These are phyloP conservation scores for Hypsibius dujardini DNA, from an alignment of 1,140 invertebrate genomes.

Conservation along the genomic window DNA sequence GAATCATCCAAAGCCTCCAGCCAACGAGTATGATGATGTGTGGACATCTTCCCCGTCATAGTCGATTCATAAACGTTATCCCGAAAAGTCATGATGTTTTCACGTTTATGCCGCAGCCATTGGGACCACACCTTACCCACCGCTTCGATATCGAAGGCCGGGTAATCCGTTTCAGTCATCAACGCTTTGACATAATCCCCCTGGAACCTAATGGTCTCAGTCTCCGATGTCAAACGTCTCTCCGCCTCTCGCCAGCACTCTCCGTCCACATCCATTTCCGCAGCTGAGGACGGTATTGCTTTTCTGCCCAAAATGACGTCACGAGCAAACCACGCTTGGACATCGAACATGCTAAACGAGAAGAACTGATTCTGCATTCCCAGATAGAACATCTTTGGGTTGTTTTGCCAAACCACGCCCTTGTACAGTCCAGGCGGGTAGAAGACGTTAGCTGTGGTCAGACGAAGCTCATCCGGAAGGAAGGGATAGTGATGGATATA, in stretches of 20 bases:
- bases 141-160: neutral
- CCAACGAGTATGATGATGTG: neutral
- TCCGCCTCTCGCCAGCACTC: neutral
- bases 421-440: constrained; percentile 21
- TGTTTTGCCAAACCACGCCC: constrained; percentile 21
- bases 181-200: neutral
- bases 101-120: neutral
- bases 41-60: neutral
- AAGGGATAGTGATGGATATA: constrained; percentile 32
- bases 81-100: neutral
- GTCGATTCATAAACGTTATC: neutral
- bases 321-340: constrained; percentile 16
- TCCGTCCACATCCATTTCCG: neutral
- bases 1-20: neutral
- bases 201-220: neutral
- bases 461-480: constrained; percentile 25
- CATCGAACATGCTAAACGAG: constrained; percentile 22
- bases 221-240: neutral
- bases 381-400: constrained; percentile 20
- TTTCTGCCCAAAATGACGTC: neutral
- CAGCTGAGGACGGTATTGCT: neutral
- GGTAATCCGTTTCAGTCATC: neutral
- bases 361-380: constrained; percentile 22
- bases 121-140: neutral
- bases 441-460: constrained; percentile 17